Base-by-base conservation (phyloP, 1,140 invertebrate genomes). In the Tetraneura akinire region DNA sequence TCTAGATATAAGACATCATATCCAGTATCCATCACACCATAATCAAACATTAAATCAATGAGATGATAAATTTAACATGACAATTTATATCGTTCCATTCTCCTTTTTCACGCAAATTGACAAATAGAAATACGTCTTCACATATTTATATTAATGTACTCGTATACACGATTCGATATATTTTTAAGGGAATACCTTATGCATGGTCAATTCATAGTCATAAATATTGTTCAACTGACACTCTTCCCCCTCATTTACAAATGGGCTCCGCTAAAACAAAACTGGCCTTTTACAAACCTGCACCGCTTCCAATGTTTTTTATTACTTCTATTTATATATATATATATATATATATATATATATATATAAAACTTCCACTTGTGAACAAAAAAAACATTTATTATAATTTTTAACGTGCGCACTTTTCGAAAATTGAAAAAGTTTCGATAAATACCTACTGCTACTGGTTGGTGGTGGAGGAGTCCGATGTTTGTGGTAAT, bases 351-450 rank as follows among this genome's bases (percentile, higher is more conserved):
- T 55, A 57, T n/a, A n/a, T n/a, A n/a, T n/a, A n/a, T n/a, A n/a
- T n/a, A n/a, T n/a, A n/a, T n/a, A n/a, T n/a, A 76, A 55, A 57
- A 37, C 29, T 57, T 37, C 53, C 51, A 42, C n/a, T 53, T 26
- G 53, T 37, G 49, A 76, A 76, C 53, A 60, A 62, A 45, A 78
- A 60, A 13, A 37, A 74, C 55, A 45, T 78, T 60, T 78, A 78
- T 62, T 78, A 62, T 62, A 60, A 78, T 78, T 62, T 78, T 78
- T 47, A 62, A 62, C 37, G 32, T 10, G 16, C 23, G 10, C 37
- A 45, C 55, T 60, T 78, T 78, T 60, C 62, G 21, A 37, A 78
- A 78, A 78, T 78, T 78, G 55, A 78, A 78, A 78, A 60, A 78
- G 21, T 62, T 78, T 60, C 55, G 29, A 78, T 57, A 78, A 55